Evolutionary conservation across 2,113 vertebrate species (phyloP).

Genomic region (Myotis davidii): DNA sequence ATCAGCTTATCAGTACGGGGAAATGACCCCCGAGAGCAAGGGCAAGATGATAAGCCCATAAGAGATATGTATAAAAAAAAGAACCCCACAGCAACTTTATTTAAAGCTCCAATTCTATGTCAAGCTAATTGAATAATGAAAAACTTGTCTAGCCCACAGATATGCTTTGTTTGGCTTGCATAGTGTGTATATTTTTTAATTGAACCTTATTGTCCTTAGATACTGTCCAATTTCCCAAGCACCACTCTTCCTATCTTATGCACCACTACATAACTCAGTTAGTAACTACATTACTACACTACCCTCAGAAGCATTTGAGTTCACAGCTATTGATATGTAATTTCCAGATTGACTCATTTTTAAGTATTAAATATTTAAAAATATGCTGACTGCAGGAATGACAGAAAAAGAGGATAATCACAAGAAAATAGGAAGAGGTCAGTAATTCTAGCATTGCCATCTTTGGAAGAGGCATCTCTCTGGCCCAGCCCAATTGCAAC

Average conservation of each 20-base stretch:
- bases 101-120: slow-evolving; percentile 19
- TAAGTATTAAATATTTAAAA: slow-evolving; percentile 10
- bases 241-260: background rate
- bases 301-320: background rate
- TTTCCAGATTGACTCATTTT: background rate
- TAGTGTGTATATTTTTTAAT: background rate
- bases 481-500: background rate
- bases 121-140: slow-evolving; percentile 45
- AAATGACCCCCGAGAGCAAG: background rate
- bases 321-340: background rate
- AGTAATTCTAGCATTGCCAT: background rate
- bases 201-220: background rate
- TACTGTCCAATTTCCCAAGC: background rate
- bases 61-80: background rate
- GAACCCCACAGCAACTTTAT: background rate
- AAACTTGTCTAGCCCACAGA: background rate
- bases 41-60: background rate
- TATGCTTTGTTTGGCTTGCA: slow-evolving; percentile 23
- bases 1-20: background rate
- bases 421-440: background rate
- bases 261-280: background rate
- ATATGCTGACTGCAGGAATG: background rate
- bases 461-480: background rate
- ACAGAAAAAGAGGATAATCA: background rate
- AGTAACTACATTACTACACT: too few species aligned